phyloP scores from a whole-genome alignment of 1,140 invertebrate genomes.

The Macrocentrus cingulum region DNA sequence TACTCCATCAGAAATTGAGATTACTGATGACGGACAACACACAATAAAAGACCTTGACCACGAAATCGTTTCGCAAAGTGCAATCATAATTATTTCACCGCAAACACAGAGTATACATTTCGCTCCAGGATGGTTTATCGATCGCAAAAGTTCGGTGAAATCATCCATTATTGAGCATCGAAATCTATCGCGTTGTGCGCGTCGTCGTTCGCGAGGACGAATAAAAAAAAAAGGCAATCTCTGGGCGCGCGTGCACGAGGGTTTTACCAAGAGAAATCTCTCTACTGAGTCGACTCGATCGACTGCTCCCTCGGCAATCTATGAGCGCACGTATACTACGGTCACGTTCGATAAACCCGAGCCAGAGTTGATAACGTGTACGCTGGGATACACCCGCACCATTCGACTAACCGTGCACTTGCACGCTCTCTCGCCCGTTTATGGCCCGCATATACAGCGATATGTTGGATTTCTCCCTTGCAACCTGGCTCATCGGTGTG shows the following conservation, averaged over 20 bases:
- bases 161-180: slow-evolving; percentile 8
- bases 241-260: not conserved
- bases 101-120: too few species aligned
- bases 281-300: not conserved
- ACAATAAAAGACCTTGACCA: too few species aligned
- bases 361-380: slow-evolving; percentile 23
- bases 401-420: slow-evolving; percentile 17
- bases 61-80: not conserved
- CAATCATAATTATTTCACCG: not conserved
- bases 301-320: slow-evolving; percentile 15
- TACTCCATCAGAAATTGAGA: too few species aligned
- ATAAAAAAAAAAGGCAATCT: not conserved
- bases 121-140: not conserved
- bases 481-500: not conserved
- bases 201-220: not conserved
- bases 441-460: not conserved
- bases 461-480: not conserved
- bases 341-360: slow-evolving; percentile 26
- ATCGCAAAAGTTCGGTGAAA: slow-evolving; percentile 4
- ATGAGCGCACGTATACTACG: slow-evolving; percentile 8
- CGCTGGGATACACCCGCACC: slow-evolving; percentile 5
- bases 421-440: slow-evolving; percentile 9
- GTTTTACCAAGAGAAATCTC: slow-evolving; percentile 13
- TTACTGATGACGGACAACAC: too few species aligned
- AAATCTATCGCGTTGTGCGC: not conserved